Evolutionary conservation across 53 echinoderm and acorn worm species (phyloP).

Genomic region (Echinarachnius parma): DNA sequence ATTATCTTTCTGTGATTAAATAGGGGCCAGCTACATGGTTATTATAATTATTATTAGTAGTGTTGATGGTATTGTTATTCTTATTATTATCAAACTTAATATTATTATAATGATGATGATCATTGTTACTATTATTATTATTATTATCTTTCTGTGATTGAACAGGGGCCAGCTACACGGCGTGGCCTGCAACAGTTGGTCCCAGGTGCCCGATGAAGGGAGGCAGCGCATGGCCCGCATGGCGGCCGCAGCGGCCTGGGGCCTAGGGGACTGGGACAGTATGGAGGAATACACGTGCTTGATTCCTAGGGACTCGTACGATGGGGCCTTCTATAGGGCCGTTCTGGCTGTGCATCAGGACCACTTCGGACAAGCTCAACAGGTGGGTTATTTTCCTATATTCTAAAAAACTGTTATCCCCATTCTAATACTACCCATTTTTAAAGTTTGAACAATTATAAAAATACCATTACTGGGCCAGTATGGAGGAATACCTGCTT

Average conservation of each 20-base stretch:
- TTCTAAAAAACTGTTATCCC: too few relatives aligned
- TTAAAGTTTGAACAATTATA: too few relatives aligned
- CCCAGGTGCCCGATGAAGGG: slow-evolving; percentile 73
- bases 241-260: slow-evolving; percentile 98
- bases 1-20: too few relatives aligned
- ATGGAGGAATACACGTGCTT: slow-evolving; percentile 98
- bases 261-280: slow-evolving; percentile 94
- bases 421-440: too few relatives aligned
- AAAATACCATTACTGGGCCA: slow-evolving; percentile 76
- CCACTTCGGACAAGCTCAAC: slow-evolving; percentile 88
- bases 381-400: slow-evolving; percentile 47
- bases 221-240: slow-evolving; percentile 93
- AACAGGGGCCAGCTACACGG: slow-evolving; percentile 89
- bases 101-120: too few relatives aligned
- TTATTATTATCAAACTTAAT: too few relatives aligned
- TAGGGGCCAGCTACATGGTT: too few relatives aligned
- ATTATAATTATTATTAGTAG: too few relatives aligned
- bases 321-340: slow-evolving; percentile 95
- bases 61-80: too few relatives aligned
- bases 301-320: slow-evolving; percentile 87
- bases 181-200: slow-evolving; percentile 85
- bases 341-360: slow-evolving; percentile 94
- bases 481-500: slow-evolving; percentile 98
- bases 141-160: too few relatives aligned
- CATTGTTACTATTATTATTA: too few relatives aligned